Conservation (phyloP, 2,797 vertebrate species). For the Neomorphus geoffroyi region DNA sequence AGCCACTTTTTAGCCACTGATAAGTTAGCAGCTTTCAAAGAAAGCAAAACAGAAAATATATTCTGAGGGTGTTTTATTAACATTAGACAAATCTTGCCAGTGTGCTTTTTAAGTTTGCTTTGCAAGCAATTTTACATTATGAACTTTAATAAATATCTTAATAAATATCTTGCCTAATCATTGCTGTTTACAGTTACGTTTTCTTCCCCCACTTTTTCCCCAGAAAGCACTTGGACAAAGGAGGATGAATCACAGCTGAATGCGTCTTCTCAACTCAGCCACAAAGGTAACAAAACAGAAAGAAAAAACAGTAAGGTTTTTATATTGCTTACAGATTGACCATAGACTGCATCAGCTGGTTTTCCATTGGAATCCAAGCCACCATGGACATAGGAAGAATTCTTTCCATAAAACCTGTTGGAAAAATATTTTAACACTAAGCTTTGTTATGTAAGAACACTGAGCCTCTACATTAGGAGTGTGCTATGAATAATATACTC, state of each 20-base stretch:
- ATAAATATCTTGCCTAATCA: not conserved
- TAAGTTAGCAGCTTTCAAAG: not conserved
- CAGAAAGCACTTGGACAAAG: not conserved
- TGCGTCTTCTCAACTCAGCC: not conserved
- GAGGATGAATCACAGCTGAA: not conserved
- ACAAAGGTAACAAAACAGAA: not conserved
- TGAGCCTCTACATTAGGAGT: not conserved
- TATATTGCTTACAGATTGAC: conserved; percentile 87
- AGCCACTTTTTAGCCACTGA: not conserved
- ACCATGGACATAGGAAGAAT: conserved; percentile 97
- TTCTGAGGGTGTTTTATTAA: too few species aligned
- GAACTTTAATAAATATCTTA: not conserved
- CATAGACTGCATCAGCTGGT: conserved; percentile 92
- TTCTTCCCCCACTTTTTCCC: not conserved
- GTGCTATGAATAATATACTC: not conserved
- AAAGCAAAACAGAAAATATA: not conserved
- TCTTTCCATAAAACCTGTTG: conserved; percentile 96
- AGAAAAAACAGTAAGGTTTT: not conserved
- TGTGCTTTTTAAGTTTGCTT: not conserved
- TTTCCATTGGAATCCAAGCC: conserved; percentile 95
- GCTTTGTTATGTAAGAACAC: not conserved
- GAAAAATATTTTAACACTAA: not conserved
- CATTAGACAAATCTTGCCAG: not conserved
- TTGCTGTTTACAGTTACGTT: not conserved
- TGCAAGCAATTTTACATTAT: not conserved